Conservation (phyloP, 2,113 vertebrate genomes). For the Menura novaehollandiae region DNA sequence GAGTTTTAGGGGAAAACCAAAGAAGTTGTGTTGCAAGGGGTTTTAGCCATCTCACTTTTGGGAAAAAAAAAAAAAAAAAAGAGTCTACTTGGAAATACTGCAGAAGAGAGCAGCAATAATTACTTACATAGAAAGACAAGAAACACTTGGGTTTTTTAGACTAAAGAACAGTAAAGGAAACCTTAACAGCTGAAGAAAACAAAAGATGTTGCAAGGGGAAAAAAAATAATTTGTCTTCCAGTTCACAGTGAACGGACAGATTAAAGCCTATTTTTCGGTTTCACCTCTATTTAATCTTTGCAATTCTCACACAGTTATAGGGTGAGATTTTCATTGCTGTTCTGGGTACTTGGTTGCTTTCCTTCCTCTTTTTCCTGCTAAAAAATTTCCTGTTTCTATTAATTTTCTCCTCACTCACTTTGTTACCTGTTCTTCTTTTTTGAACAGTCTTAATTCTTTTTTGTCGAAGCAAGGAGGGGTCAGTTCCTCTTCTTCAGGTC, state of each 20-base stretch:
- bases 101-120: background rate
- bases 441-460: background rate
- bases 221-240: background rate
- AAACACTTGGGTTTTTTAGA: background rate
- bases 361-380: background rate
- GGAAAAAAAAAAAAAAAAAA: background rate
- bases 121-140: background rate
- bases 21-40: background rate
- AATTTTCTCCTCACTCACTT: background rate
- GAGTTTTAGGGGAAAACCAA: background rate
- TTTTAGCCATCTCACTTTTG: background rate
- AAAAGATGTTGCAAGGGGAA: background rate
- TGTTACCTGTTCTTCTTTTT: background rate
- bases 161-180: background rate
- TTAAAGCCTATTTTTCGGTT: background rate
- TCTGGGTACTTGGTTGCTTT: background rate
- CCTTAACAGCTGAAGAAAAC: background rate
- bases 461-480: background rate
- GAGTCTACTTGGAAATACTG: background rate
- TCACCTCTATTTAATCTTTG: background rate
- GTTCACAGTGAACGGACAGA: background rate
- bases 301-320: background rate
- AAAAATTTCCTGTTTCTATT: background rate
- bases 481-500: background rate
- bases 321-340: background rate